phyloP scores from a whole-genome alignment of 2,888 invertebrate species.

The Trichopoda pennipes region DNA sequence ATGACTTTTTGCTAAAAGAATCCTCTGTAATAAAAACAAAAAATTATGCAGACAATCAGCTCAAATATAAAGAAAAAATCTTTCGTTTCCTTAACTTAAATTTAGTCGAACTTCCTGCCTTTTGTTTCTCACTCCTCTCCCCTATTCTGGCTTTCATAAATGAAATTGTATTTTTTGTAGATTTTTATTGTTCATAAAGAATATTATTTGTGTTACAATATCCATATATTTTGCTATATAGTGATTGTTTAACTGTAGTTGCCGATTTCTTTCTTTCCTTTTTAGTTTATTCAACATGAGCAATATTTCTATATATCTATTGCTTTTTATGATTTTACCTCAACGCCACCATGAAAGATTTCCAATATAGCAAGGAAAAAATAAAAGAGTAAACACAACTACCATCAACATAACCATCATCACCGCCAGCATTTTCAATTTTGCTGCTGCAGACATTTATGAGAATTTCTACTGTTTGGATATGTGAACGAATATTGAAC shows the following conservation, averaged over 20 bases:
- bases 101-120: not conserved
- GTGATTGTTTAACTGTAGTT: conserved; percentile 2
- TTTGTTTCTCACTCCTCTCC: not conserved
- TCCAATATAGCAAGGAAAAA: too few species aligned
- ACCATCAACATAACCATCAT: conserved; percentile 19
- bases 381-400: not conserved
- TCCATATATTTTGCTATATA: not conserved
- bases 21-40: conserved; percentile 1
- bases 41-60: conserved; percentile 11
- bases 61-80: not conserved
- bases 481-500: conserved; percentile 10
- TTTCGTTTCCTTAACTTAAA: not conserved
- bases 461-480: not conserved
- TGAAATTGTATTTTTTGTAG: not conserved
- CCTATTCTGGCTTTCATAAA: not conserved
- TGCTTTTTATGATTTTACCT: conserved; percentile 65
- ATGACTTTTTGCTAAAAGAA: not conserved
- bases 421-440: not conserved
- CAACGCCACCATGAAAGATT: conserved; percentile 27
- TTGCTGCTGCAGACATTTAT: conserved; percentile 31
- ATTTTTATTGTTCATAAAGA: conserved; percentile 1
- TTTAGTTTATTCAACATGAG: conserved; percentile 20
- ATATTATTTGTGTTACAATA: conserved; percentile 17
- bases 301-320: conserved; percentile 64
- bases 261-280: not conserved